Evolutionary conservation across 2,113 vertebrate species (phyloP), one percentile per base, ranked within the genome.

Genomic region (Galeopterus variegatus): DNA sequence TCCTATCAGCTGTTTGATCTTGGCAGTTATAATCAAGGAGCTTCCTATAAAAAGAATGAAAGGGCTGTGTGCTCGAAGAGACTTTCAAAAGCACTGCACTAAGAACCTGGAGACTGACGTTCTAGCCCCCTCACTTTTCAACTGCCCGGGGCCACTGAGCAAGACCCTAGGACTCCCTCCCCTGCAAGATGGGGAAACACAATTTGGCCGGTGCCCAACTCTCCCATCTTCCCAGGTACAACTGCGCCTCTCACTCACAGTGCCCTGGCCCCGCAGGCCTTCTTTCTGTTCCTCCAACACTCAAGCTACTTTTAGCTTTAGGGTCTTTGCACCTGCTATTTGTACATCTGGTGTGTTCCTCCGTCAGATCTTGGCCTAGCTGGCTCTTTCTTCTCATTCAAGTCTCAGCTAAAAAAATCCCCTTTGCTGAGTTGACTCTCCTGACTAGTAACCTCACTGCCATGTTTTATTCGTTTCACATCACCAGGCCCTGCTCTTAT

Each of bases 21-120:
- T 96, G 89, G 83, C 95, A 96, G 97, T 96, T 98, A 96, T 97
- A 98, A 98, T 97, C 97, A 97, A 97, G 97, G 98, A 92, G 95
- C 92, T 93, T 87, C 93, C 92, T 84, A 93, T 92, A 94, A 96
- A 97, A 96, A 96, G 95, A 95, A 96, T 96, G 95, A 95, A 93
- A 82, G 90, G 62, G 77, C 67, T 92, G 54, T 28, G 26, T 73
- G 84, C 64, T 97, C 18, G 1, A 18, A 33, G 77, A 94, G 91
- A 95, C 93, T 94, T 96, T 97, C 91, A 97, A 97, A 97, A 94
- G 92, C 73, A 58, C 73, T 15, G 56, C 18, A 64, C 83, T 96
- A 69, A 79, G 89, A 93, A 94, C 87, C 50, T 24, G 45, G 65
- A 72, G 79, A 67, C 87, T 10, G 17, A 94, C 75, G 90, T 86